Conservation (phyloP, 2,797 vertebrate species). For the Cuculus canorus region DNA sequence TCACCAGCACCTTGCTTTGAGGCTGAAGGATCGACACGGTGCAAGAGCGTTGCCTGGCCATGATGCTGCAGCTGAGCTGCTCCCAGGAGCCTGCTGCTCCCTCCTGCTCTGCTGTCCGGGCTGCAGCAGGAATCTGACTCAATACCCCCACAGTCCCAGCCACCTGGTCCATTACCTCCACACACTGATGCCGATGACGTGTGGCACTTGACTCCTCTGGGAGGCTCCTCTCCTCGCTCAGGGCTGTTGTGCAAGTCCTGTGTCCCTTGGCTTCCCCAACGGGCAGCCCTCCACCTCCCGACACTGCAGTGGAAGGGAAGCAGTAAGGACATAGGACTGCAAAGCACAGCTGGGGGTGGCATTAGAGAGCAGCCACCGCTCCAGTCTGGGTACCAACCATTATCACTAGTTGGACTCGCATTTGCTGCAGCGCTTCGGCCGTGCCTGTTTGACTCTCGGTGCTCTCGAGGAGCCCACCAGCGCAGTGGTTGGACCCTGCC, state of each 20-base stretch:
- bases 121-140: background rate
- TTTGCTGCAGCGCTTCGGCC: background rate
- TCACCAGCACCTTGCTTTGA: background rate
- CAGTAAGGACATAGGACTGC: background rate
- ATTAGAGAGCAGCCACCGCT: background rate
- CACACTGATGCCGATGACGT: rapidly evolving
- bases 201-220: rapidly evolving
- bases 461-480: background rate
- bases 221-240: background rate
- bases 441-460: background rate
- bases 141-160: rapidly evolving
- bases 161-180: rapidly evolving
- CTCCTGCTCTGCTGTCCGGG: background rate
- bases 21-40: rapidly evolving
- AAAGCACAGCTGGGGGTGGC: background rate
- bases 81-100: background rate
- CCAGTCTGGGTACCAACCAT: rapidly evolving
- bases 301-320: background rate
- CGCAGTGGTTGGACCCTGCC: rapidly evolving
- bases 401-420: background rate
- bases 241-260: background rate
- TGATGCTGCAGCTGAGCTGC: background rate
- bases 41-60: background rate
- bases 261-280: background rate
- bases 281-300: background rate